Percentiles rank a stretch among this genome's conserved stretches.
Evolutionary conservation across 1,140 invertebrate genomes (phyloP).

Genomic region (Brachionus sp.): DNA sequence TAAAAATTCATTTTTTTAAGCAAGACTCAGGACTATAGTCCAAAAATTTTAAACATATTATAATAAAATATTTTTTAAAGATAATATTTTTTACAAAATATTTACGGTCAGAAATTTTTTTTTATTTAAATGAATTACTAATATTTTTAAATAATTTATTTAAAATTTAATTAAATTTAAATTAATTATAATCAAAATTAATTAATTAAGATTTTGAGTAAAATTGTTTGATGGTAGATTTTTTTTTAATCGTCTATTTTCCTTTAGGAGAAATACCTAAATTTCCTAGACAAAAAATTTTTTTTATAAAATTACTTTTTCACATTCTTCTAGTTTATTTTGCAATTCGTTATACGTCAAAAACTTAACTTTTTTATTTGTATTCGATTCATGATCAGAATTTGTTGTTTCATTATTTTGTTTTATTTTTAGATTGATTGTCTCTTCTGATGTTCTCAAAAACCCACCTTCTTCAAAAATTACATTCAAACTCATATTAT

Average conservation of each 20-base stretch:
- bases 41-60: too few relatives aligned
- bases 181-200: too few relatives aligned
- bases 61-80: too few relatives aligned
- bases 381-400: neutral
- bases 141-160: too few relatives aligned
- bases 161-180: too few relatives aligned
- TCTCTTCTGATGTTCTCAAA: neutral
- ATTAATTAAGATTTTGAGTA: neutral
- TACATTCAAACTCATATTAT: neutral
- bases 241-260: neutral
- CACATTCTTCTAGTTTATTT: neutral
- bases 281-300: too few relatives aligned
- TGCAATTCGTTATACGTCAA: neutral
- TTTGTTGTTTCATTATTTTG: neutral
- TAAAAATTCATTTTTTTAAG: too few relatives aligned
- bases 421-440: neutral
- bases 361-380: neutral
- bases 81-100: too few relatives aligned
- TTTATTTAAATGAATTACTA: too few relatives aligned
- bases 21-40: too few relatives aligned
- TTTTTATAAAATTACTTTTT: neutral
- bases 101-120: too few relatives aligned
- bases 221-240: neutral
- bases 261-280: neutral
- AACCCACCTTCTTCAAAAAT: constrained; percentile 3